phyloP scores from a whole-genome alignment of 2,888 invertebrate genomes.

The Aleiodes alternator region DNA sequence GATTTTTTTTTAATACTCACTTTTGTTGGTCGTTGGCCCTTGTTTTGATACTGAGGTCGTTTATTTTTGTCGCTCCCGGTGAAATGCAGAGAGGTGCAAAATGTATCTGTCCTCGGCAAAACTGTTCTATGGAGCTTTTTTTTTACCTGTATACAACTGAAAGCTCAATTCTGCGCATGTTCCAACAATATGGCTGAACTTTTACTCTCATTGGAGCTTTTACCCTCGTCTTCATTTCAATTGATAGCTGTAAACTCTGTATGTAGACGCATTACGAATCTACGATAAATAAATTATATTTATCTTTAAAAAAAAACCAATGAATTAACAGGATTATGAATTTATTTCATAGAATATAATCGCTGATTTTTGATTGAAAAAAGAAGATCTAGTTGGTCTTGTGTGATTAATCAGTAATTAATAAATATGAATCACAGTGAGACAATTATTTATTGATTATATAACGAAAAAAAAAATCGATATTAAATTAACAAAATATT shows the following conservation, averaged over 20 bases:
- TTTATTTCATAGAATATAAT: too few relatives aligned
- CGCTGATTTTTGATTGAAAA: too few relatives aligned
- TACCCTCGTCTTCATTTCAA: too few relatives aligned
- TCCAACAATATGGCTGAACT: conserved; percentile 53
- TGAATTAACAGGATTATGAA: too few relatives aligned
- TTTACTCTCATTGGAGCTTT: conserved; percentile 83
- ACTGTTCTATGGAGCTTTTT: conserved; percentile 27
- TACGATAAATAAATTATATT: conserved; percentile 74
- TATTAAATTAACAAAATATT: too few relatives aligned
- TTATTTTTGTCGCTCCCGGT: conserved; percentile 29
- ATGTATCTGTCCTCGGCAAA: conserved; percentile 39
- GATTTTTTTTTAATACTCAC: background rate
- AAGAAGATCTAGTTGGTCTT: too few relatives aligned
- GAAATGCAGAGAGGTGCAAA: conserved; percentile 19
- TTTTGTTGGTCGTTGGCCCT: conserved; percentile 28
- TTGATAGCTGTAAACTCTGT: too few relatives aligned
- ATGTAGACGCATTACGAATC: conserved; percentile 60
- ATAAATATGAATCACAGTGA: conserved; percentile 11
- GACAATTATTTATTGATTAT: background rate
- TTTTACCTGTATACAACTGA: conserved; percentile 11
- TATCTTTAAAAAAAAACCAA: conserved; percentile 60
- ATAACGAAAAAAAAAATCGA: background rate
- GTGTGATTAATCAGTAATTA: background rate
- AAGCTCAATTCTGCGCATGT: conserved; percentile 48
- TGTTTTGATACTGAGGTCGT: conserved; percentile 11